phyloP scores from a whole-genome alignment of 2,888 invertebrate species.

The Dicranocentrus wangi region DNA sequence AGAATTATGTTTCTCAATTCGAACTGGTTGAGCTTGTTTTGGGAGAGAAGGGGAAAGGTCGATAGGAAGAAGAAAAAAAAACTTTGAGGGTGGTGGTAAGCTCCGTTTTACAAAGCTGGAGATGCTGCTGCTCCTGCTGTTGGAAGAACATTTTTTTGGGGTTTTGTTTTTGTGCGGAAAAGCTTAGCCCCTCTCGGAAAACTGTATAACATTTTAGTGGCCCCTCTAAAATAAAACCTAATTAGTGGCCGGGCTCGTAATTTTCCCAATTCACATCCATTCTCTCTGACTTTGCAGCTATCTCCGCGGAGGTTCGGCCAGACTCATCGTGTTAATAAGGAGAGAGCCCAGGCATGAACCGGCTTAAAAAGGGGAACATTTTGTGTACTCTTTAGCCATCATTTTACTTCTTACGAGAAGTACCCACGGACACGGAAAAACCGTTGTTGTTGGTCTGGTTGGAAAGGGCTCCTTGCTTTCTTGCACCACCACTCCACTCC shows the following conservation, averaged over 20 bases:
- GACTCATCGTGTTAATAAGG: neutral
- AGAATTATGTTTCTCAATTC: conserved; percentile 33
- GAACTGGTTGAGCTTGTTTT: neutral
- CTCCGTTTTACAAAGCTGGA: too few species aligned
- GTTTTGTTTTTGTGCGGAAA: neutral
- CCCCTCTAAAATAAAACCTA: conserved; percentile 59
- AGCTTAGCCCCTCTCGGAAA: neutral
- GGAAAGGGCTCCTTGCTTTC: too few species aligned
- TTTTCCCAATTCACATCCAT: conserved; percentile 61
- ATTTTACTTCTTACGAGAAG: conserved; percentile 32
- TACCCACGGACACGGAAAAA: too few species aligned
- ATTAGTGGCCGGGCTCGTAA: conserved; percentile 60
- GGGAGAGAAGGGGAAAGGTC: neutral
- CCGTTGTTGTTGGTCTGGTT: too few species aligned
- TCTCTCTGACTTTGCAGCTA: conserved; percentile 39
- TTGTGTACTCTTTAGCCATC: neutral
- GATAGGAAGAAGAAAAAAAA: too few species aligned
- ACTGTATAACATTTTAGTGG: neutral
- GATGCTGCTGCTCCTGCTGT: too few species aligned
- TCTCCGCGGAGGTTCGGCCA: too few species aligned
- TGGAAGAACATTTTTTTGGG: too few species aligned
- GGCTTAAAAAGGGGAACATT: too few species aligned
- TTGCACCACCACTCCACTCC: too few species aligned
- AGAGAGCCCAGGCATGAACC: too few species aligned
- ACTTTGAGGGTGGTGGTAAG: too few species aligned